Percentiles rank a stretch among this genome's conserved stretches.
Conservation (phyloP, 2,797 vertebrate genomes). For the Euthynnus affinis region DNA sequence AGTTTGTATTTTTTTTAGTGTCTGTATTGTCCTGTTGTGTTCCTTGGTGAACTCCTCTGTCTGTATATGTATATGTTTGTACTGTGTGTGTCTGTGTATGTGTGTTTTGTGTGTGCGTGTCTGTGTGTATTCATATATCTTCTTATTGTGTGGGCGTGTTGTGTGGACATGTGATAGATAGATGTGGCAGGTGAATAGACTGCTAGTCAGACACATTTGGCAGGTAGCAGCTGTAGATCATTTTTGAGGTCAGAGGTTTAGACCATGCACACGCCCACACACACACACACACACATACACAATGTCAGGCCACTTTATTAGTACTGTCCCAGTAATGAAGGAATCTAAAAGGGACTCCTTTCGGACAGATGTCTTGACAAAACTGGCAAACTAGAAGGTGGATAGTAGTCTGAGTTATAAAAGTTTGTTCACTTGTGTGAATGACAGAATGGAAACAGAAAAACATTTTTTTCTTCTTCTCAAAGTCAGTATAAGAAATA, state of each 20-base stretch:
- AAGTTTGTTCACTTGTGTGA: conserved; percentile 31
- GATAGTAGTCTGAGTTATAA: not conserved
- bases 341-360: conserved; percentile 8
- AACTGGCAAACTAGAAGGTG: conserved; percentile 1
- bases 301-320: conserved; percentile 37
- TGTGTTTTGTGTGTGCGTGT: not conserved
- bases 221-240: conserved; percentile 78
- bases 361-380: conserved; percentile 17
- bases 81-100: not conserved
- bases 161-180: conserved; percentile 28
- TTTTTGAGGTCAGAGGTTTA: conserved; percentile 56
- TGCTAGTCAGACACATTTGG: conserved; percentile 64
- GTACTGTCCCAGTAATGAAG: conserved; percentile 32
- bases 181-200: conserved; percentile 38
- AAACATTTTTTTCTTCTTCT: not conserved
- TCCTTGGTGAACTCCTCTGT: not conserved
- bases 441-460: not conserved
- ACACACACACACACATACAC: conserved; percentile 8
- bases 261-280: no score
- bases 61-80: not conserved
- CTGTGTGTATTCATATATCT: conserved; percentile 7
- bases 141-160: not conserved
- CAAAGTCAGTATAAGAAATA: not conserved
- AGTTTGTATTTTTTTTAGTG: not conserved
- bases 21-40: conserved; percentile 4